Conservation (phyloP, 2,113 vertebrate species). For the Amblyornis subalaris region DNA sequence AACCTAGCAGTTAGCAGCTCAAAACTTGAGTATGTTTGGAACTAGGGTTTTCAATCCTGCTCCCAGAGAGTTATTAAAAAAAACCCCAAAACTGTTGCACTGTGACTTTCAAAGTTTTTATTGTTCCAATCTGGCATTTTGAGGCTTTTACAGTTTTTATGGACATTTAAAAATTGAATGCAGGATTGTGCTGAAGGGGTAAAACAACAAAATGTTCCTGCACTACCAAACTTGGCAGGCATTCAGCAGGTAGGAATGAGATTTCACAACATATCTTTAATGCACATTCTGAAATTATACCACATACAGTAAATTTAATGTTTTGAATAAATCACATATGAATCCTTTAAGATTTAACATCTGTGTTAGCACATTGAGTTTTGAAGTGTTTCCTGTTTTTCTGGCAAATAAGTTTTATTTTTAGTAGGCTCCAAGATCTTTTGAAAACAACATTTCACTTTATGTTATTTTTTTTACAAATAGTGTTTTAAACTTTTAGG, state of each 20-base stretch:
- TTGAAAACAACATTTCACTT: not conserved
- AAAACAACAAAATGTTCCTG: conserved; percentile 15
- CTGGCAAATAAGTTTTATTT: not conserved
- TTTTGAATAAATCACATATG: conserved; percentile 12
- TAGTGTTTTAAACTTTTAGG: not conserved
- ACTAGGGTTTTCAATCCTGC: not conserved
- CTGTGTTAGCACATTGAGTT: not conserved
- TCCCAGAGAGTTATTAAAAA: not conserved
- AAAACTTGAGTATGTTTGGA: not conserved
- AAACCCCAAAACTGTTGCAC: not conserved
- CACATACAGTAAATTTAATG: not conserved
- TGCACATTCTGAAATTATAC: conserved; percentile 17
- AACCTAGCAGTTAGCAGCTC: not conserved
- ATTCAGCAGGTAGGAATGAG: conserved; percentile 29
- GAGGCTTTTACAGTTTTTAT: conserved; percentile 19
- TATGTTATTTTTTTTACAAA: not conserved
- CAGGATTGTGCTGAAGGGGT: conserved; percentile 5
- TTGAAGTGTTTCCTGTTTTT: not conserved
- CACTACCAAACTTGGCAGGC: not conserved
- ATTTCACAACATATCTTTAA: not conserved
- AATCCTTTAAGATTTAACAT: not conserved
- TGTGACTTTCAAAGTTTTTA: conserved; percentile 29
- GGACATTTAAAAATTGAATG: not conserved
- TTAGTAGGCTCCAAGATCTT: not conserved
- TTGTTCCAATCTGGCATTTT: not conserved